Conservation (phyloP, 2,888 invertebrate species). For the Dryobota labecula region DNA sequence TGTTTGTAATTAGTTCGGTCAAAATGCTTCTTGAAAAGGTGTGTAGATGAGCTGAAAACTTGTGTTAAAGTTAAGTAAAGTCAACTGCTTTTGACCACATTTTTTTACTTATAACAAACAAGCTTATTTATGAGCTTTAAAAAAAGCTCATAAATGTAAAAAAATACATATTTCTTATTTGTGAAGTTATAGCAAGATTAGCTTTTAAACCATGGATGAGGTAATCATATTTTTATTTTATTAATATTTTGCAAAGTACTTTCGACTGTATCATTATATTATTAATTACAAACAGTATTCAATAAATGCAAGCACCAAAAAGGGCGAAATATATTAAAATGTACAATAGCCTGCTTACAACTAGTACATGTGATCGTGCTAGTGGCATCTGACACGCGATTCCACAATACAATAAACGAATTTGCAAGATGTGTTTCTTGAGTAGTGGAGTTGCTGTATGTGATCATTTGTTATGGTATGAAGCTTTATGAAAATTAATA, state of each 20-base stretch:
- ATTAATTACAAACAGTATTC: constrained; percentile 76
- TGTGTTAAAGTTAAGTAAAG: not conserved
- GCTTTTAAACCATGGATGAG: not conserved
- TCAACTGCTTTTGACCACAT: no score
- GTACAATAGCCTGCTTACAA: constrained; percentile 67
- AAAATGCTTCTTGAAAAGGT: not conserved
- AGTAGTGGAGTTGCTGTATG: constrained; percentile 40
- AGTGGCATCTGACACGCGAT: constrained; percentile 56
- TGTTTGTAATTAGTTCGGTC: constrained; percentile 68
- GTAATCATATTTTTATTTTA: not conserved
- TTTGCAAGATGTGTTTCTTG: constrained; percentile 48
- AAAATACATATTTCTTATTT: no score
- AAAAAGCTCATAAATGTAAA: no score
- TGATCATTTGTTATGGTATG: constrained; percentile 44
- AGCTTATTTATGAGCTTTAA: no score
- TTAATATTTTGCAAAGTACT: not conserved
- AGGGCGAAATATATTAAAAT: constrained; percentile 76
- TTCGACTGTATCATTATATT: constrained; percentile 55
- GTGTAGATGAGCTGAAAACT: not conserved
- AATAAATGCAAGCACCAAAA: constrained; percentile 79
- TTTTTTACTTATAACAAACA: not conserved
- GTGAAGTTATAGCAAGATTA: not conserved
- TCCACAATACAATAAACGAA: constrained; percentile 52
- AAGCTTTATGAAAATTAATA: constrained; percentile 30
- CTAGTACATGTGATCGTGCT: constrained; percentile 58